These are phyloP conservation scores for Rhinolophus sinicus DNA, from an alignment of 2,113 vertebrate species.

Conservation along the genomic window DNA sequence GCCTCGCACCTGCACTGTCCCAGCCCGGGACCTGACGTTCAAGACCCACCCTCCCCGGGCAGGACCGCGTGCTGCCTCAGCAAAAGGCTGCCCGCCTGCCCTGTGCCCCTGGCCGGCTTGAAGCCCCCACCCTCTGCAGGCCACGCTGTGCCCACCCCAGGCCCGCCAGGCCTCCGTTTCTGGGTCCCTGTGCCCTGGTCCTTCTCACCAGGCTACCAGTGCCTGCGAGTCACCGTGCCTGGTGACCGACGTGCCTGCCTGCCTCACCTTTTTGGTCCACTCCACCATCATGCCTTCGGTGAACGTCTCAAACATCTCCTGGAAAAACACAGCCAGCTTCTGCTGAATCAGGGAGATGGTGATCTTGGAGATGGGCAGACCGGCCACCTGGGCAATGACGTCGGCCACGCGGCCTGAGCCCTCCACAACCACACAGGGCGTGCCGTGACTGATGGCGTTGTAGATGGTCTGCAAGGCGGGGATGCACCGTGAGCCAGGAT, in stretches of 20 bases:
- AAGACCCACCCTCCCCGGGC: neutral
- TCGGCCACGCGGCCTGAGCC: conserved; percentile 96
- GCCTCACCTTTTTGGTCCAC: conserved; percentile 95
- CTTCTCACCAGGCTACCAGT: neutral
- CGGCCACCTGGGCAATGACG: conserved; percentile 92
- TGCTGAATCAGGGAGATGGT: conserved; percentile 89
- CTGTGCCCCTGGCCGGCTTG: neutral
- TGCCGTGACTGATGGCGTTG: conserved; percentile 91
- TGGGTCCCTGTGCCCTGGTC: accelerated
- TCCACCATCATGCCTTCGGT: conserved; percentile 86
- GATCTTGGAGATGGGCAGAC: conserved; percentile 86
- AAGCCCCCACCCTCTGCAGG: neutral
- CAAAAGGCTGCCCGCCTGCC: no score
- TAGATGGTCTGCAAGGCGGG: conserved; percentile 91
- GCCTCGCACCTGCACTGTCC: accelerated
- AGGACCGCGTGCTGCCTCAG: neutral
- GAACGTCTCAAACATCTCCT: conserved; percentile 88
- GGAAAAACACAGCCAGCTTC: conserved; percentile 89
- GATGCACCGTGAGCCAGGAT: accelerated
- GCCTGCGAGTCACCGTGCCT: neutral
- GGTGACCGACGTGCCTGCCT: accelerated
- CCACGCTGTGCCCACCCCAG: accelerated
- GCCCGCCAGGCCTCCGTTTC: accelerated
- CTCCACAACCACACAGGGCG: conserved; percentile 95
- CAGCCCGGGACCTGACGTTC: no score